Percentiles rank a stretch among this genome's conserved stretches.
Conservation (phyloP, 2,888 invertebrate genomes). For the Sphinx pinastri region DNA sequence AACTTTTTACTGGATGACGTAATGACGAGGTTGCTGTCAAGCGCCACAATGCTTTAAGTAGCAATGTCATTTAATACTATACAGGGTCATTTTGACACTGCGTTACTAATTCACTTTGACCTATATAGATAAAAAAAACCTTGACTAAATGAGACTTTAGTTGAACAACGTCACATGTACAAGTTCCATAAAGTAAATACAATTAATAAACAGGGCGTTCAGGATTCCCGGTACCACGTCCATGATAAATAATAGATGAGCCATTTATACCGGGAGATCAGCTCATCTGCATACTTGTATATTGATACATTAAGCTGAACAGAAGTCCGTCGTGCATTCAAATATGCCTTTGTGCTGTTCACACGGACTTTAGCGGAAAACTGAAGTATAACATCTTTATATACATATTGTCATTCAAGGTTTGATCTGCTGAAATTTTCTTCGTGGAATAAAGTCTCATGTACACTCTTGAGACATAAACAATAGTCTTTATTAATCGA, state of each 20-base stretch:
- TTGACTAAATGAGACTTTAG: too few species aligned
- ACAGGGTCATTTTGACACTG: too few species aligned
- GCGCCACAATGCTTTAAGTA: too few species aligned
- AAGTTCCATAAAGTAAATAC: not conserved
- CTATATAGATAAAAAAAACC: too few species aligned
- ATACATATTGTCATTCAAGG: not conserved
- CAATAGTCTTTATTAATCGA: too few species aligned
- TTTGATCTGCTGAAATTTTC: too few species aligned
- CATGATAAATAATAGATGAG: slow-evolving; percentile 20
- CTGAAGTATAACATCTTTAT: not conserved
- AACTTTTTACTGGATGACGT: not conserved
- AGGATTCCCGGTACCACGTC: slow-evolving; percentile 11
- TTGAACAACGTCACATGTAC: too few species aligned
- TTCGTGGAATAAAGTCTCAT: too few species aligned
- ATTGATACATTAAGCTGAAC: slow-evolving; percentile 22
- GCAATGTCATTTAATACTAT: too few species aligned
- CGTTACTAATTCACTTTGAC: too few species aligned
- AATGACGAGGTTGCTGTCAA: too few species aligned
- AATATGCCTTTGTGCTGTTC: slow-evolving; percentile 1
- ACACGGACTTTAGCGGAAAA: not conserved
- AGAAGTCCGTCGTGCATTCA: slow-evolving; percentile 1
- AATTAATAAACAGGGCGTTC: slow-evolving; percentile 1
- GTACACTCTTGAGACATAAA: too few species aligned
- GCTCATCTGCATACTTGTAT: slow-evolving; percentile 26
- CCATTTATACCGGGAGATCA: slow-evolving; percentile 13